Evolutionary conservation across 2,888 invertebrate genomes (phyloP).

Genomic region (Branchipolynoe longqiensis): DNA sequence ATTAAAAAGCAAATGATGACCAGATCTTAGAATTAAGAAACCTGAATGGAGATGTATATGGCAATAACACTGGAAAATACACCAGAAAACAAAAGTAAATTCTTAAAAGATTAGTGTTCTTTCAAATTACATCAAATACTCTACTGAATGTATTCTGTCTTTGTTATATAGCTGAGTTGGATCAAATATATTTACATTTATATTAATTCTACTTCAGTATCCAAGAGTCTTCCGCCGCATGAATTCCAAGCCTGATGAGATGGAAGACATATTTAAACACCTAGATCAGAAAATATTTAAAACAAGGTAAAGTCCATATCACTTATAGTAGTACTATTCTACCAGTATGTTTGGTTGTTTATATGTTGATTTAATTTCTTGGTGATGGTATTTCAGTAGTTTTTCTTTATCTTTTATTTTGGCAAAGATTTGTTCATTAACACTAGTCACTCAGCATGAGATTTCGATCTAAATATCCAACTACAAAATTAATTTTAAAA

Average conservation of each 20-base stretch:
- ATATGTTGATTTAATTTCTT: too few species aligned
- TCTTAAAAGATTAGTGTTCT: neutral
- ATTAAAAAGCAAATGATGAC: too few species aligned
- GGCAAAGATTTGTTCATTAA: too few species aligned
- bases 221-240: neutral
- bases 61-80: neutral
- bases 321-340: too few species aligned
- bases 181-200: neutral
- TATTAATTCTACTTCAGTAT: neutral
- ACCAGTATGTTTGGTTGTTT: too few species aligned
- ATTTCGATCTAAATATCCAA: too few species aligned
- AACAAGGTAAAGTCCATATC: too few species aligned
- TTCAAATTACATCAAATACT: neutral
- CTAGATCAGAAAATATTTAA: conserved; percentile 77
- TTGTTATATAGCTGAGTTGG: neutral
- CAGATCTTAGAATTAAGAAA: too few species aligned
- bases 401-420: too few species aligned
- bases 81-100: neutral
- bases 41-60: neutral
- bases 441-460: too few species aligned
- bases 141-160: neutral
- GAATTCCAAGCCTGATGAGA: conserved; percentile 2
- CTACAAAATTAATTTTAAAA: too few species aligned
- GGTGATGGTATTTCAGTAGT: too few species aligned
- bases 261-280: conserved; percentile 4